Base-by-base conservation (phyloP, 1,140 invertebrate species). In the Nomia melanderi region DNA sequence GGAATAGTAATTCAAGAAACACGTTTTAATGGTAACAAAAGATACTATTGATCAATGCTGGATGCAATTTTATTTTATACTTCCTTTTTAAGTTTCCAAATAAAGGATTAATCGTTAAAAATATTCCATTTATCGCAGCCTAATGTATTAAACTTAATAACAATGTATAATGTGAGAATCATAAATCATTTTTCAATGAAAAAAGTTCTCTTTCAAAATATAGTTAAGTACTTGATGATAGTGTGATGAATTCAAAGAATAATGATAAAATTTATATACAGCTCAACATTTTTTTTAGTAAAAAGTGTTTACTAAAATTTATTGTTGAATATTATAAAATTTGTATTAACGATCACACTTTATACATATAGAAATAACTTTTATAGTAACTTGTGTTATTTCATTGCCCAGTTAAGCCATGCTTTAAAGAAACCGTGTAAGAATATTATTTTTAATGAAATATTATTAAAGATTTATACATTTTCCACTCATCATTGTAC, bases 101-200 rank as follows among this genome's bases (percentile, higher is more conserved):
- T 64, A 73, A 73, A 73, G 60, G 25, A 73, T 73, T 54, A 64
- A 73, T 1, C 23, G n/a, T 36, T 33, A n/a, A 6, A 23, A 17
- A 59, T 7, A 14, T 20, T 44, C 3, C 27, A 60, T 36, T 47
- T 71, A 2, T 47, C 25, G 25, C 17, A 17, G 20, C 20, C 8
- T 7, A 12, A 47, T 47, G 11, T 4, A 14, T 7, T 53, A 6
- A 53, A 2, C 23, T 1, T 23, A 23, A 2, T n/a, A n/a, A 56
- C 31, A 2, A 23, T 57, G 20, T 57, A 69, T 25, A 70, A 70
- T 8, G 20, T 70, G 9, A 70, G 17, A 57, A 60, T 47, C 23
- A 17, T 25, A 12, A 11, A 29, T 7, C 2, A 29, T 47, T 31
- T 31, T 8, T 41, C 6, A 7, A 6, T 25, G 14, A 14, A 62